phyloP scores from a whole-genome alignment of 1,140 invertebrate species.

The Diorhabda carinulata region DNA sequence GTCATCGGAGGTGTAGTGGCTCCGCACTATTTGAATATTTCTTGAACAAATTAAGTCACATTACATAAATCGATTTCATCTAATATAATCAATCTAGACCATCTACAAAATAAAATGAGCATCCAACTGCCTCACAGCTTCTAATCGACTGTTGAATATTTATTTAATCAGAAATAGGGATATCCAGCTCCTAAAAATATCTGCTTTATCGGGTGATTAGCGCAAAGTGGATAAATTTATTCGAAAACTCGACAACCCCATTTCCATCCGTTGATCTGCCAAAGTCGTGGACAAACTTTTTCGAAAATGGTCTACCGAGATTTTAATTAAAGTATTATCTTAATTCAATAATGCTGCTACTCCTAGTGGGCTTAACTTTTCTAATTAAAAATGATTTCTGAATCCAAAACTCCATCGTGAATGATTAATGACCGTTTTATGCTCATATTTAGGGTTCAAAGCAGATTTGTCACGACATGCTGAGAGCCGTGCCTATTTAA shows the following conservation, averaged over 20 bases:
- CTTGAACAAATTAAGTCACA: no score
- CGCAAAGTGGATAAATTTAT: conserved; percentile 1
- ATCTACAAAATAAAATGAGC: not conserved
- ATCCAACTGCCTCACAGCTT: not conserved
- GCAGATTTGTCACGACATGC: no score
- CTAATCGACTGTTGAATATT: conserved; percentile 2
- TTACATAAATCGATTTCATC: no score
- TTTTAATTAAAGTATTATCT: not conserved
- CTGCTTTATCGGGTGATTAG: not conserved
- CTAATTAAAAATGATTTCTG: no score
- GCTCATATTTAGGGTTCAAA: no score
- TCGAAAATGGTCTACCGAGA: not conserved
- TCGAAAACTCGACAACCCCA: conserved; percentile 1
- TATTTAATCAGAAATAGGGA: conserved; percentile 1
- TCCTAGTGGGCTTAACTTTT: no score
- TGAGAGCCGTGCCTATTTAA: no score
- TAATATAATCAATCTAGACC: no score
- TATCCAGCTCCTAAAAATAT: not conserved
- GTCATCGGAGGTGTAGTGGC: not conserved
- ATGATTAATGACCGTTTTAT: no score
- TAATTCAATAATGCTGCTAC: not conserved
- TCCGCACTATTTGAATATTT: not conserved
- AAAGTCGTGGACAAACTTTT: not conserved
- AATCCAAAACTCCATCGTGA: no score
- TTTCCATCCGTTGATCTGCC: not conserved